Percentiles rank a stretch among this genome's conserved stretches.
Evolutionary conservation across 1,140 invertebrate genomes (phyloP).

Genomic region (Andrena cerasifolii): DNA sequence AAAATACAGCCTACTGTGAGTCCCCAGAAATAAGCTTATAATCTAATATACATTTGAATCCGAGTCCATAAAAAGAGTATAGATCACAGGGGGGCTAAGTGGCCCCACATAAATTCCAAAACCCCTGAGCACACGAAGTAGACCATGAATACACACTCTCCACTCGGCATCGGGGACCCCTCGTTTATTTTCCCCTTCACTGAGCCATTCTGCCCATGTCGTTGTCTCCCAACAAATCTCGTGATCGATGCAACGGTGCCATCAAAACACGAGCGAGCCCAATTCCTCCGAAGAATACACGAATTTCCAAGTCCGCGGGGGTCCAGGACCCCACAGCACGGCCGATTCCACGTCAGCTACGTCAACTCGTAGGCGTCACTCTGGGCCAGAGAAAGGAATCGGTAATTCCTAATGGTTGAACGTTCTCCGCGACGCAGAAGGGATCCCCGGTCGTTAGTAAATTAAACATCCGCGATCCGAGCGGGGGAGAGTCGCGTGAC

Average conservation of each 20-base stretch:
- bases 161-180: not conserved
- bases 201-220: not conserved
- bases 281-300: slow-evolving; percentile 13
- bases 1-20: no score
- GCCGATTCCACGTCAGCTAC: not conserved
- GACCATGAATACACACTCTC: not conserved
- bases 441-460: slow-evolving; percentile 14
- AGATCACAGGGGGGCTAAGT: not conserved
- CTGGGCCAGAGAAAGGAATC: slow-evolving; percentile 10
- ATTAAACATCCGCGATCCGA: slow-evolving; percentile 31
- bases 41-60: no score
- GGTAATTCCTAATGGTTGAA: slow-evolving; percentile 40
- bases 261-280: slow-evolving; percentile 7
- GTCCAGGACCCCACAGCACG: not conserved
- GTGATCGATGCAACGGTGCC: slow-evolving; percentile 32
- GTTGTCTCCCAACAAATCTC: slow-evolving; percentile 40
- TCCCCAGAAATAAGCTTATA: no score
- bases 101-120: slow-evolving; percentile 1
- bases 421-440: not conserved
- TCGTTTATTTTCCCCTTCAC: slow-evolving; percentile 1
- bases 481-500: slow-evolving; percentile 18
- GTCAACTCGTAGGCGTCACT: not conserved
- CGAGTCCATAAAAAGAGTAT: no score
- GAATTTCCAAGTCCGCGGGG: slow-evolving; percentile 4
- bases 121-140: not conserved